A percentile compares a stretch with the other conserved stretches of the same genome.
phyloP scores from a whole-genome alignment of 2,113 vertebrate species.

The Atlantisia rogersi region DNA sequence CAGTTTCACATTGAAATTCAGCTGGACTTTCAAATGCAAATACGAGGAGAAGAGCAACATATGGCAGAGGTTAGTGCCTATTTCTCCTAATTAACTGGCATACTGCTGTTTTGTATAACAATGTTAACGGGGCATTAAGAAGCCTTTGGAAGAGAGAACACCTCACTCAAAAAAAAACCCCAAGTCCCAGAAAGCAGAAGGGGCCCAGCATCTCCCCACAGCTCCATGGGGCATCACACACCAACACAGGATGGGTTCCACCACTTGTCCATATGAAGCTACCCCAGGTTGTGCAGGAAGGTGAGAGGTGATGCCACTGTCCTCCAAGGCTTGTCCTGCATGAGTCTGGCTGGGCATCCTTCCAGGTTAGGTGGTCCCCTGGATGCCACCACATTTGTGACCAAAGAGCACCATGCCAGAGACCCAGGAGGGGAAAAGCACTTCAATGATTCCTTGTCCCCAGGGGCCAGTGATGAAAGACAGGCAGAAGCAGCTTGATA shows the following conservation, averaged over 20 bases:
- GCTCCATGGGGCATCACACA: not conserved
- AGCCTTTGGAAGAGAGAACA: slow-evolving; percentile 45
- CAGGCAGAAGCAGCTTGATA: not conserved
- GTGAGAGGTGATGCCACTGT: not conserved
- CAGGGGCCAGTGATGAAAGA: not conserved
- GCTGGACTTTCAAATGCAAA: slow-evolving; percentile 76
- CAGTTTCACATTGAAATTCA: slow-evolving; percentile 70
- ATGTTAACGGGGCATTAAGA: slow-evolving; percentile 63
- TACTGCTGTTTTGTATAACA: slow-evolving; percentile 72
- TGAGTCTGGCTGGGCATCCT: not conserved
- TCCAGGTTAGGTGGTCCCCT: not conserved
- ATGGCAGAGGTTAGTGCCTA: slow-evolving; percentile 71
- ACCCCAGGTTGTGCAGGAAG: not conserved
- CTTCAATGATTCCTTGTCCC: accelerated
- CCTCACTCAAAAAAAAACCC: not conserved
- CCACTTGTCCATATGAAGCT: not conserved
- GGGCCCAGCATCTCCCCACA: not conserved
- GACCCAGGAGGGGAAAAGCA: not conserved
- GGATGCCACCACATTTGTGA: not conserved
- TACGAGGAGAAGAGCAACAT: slow-evolving; percentile 67
- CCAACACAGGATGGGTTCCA: not conserved
- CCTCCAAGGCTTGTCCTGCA: not conserved
- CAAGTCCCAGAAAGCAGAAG: not conserved
- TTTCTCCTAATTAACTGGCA: slow-evolving; percentile 74
- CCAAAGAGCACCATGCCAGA: accelerated